phyloP scores from a whole-genome alignment of 2,113 vertebrate species.

The Rhombomys opimus region DNA sequence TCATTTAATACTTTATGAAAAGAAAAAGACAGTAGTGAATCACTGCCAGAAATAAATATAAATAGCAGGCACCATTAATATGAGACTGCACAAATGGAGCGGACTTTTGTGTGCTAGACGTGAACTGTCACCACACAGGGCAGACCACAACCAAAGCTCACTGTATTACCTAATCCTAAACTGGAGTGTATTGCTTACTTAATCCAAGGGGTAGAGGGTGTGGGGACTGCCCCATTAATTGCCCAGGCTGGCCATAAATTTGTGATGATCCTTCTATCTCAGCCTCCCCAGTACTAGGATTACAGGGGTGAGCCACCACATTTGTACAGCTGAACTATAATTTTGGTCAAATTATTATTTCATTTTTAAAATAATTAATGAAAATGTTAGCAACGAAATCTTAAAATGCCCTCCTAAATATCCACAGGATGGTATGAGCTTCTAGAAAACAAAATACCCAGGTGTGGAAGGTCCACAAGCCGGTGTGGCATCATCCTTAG shows the following conservation, averaged over 20 bases:
- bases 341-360: constrained; percentile 25
- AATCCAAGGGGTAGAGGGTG: too few species aligned
- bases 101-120: background rate
- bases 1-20: background rate
- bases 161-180: background rate
- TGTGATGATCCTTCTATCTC: background rate
- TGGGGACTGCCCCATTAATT: background rate
- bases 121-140: background rate
- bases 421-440: background rate
- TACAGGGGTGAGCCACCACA: background rate
- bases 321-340: background rate
- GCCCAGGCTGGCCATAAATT: background rate
- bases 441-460: constrained; percentile 27
- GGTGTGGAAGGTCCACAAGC: background rate
- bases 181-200: background rate
- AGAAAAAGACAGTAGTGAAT: background rate
- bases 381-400: constrained; percentile 46
- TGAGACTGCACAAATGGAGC: background rate
- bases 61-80: background rate
- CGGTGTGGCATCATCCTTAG: background rate
- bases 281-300: background rate
- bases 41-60: background rate
- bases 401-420: background rate
- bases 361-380: constrained; percentile 8
- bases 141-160: background rate